A percentile compares a stretch with the other conserved stretches of the same genome.
Conservation (phyloP, 2,797 vertebrate genomes). For the Momotus momota region DNA sequence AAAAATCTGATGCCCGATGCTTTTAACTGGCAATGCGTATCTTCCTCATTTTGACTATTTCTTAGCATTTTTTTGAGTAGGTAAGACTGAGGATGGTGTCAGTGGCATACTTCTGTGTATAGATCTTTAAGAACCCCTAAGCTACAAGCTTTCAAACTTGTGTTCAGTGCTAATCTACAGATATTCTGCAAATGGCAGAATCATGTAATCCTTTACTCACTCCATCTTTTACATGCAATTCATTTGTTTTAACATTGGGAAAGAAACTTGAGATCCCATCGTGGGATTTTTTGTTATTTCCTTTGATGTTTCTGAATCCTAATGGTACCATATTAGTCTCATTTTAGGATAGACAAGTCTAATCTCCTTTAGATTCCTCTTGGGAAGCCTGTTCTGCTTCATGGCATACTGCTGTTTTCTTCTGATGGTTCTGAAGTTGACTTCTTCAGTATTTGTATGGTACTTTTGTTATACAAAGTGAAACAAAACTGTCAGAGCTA, state of each 20-base stretch:
- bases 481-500: neutral
- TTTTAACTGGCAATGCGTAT: neutral
- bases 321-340: neutral
- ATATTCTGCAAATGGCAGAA: neutral
- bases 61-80: neutral
- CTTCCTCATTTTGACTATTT: neutral
- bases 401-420: neutral
- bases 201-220: accelerated
- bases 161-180: neutral
- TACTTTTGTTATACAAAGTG: neutral
- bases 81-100: neutral
- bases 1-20: neutral
- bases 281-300: accelerated
- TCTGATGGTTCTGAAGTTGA: neutral
- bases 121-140: neutral
- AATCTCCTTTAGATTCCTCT: neutral
- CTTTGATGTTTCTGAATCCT: neutral
- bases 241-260: neutral
- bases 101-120: neutral
- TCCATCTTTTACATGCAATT: neutral
- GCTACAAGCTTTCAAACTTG: neutral
- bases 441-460: neutral
- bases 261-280: neutral
- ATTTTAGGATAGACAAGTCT: neutral
- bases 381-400: neutral